Conservation (phyloP, 2,797 vertebrate species). For the Toxotes lorentzi region DNA sequence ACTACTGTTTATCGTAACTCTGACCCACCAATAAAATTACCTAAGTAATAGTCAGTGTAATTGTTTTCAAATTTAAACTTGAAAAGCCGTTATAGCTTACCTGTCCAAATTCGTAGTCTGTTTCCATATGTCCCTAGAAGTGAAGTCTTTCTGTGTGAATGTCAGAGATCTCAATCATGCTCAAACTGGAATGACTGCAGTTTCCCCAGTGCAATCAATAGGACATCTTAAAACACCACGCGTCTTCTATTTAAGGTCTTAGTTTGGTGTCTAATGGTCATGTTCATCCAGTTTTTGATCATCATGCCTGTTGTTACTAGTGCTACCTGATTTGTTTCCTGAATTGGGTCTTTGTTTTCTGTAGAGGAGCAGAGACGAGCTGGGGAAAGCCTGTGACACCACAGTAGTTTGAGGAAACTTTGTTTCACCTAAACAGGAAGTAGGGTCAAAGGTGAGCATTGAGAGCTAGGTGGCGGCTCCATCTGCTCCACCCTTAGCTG, state of each 20-base stretch:
- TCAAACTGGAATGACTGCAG: background rate
- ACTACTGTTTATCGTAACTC: slow-evolving; percentile 24
- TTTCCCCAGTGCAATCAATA: background rate
- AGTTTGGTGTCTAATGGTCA: background rate
- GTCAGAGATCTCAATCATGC: background rate
- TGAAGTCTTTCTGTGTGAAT: slow-evolving; percentile 9
- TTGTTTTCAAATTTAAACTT: slow-evolving; percentile 71
- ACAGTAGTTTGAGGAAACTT: slow-evolving; percentile 59
- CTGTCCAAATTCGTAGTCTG: slow-evolving; percentile 33
- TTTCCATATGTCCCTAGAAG: slow-evolving; percentile 43
- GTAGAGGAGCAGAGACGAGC: background rate
- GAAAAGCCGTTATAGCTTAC: slow-evolving; percentile 43
- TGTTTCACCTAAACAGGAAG: slow-evolving; percentile 79
- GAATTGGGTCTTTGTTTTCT: slow-evolving; percentile 56
- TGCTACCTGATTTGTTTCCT: slow-evolving; percentile 45
- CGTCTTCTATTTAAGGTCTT: background rate
- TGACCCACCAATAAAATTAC: slow-evolving; percentile 62
- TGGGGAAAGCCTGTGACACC: slow-evolving; percentile 9
- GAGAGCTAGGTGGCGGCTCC: slow-evolving; percentile 54
- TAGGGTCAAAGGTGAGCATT: slow-evolving; percentile 76
- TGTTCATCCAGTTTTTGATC: background rate
- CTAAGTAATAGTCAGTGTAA: slow-evolving; percentile 49
- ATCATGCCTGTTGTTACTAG: background rate
- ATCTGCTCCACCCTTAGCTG: slow-evolving; percentile 57
- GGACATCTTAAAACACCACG: background rate